Percentiles rank a stretch among this genome's conserved stretches.
Conservation (phyloP, 2,113 vertebrate genomes). For the Bubalus kerabau region DNA sequence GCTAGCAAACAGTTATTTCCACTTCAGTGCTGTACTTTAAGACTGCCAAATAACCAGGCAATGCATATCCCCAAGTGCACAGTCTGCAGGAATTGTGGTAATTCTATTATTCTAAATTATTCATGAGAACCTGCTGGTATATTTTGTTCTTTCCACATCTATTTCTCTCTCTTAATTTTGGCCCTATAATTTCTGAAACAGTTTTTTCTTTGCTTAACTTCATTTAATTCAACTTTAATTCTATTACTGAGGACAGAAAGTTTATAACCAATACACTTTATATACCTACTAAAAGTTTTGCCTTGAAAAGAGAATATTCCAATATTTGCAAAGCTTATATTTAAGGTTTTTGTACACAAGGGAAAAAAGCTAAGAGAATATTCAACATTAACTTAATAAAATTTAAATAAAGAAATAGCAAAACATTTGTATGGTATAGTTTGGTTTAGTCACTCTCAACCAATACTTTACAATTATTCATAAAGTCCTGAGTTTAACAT, state of each 20-base stretch:
- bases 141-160: not conserved
- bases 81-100: not conserved
- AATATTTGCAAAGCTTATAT: not conserved
- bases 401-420: not conserved
- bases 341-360: not conserved
- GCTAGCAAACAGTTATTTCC: not conserved
- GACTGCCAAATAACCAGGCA: not conserved
- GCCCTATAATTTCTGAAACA: not conserved
- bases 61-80: not conserved
- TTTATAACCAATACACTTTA: not conserved
- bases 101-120: not conserved
- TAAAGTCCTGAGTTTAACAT: not conserved
- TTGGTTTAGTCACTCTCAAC: not conserved
- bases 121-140: not conserved
- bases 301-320: not conserved
- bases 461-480: not conserved
- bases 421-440: not conserved
- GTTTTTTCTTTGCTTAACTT: not conserved
- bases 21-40: not conserved
- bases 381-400: not conserved
- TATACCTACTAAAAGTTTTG: not conserved
- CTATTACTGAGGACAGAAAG: not conserved
- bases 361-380: not conserved
- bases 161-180: not conserved
- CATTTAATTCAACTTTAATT: not conserved